These are phyloP conservation scores for Alectoris magna DNA, from an alignment of 2,797 vertebrate genomes.

Conservation along the genomic window DNA sequence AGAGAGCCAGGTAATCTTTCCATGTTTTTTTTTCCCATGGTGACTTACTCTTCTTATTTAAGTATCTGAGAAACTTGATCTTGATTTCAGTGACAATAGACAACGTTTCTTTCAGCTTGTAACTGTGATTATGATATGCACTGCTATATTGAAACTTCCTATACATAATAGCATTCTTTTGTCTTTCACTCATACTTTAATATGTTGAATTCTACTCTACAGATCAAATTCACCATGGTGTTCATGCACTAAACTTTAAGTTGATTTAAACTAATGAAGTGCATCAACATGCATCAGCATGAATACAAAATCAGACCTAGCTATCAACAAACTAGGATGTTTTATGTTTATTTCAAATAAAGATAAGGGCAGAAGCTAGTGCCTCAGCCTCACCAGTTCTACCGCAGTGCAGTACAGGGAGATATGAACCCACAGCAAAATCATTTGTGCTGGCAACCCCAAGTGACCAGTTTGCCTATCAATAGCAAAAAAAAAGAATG, in stretches of 20 bases:
- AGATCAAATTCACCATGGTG: neutral
- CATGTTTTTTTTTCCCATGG: neutral
- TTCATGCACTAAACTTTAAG: neutral
- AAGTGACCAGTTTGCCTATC: neutral
- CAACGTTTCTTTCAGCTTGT: neutral
- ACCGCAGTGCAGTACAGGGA: neutral
- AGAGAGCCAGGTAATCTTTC: slow-evolving; percentile 28
- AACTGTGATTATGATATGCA: neutral
- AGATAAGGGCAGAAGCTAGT: neutral
- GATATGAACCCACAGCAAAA: neutral
- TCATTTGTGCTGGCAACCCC: neutral
- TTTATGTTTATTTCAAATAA: neutral
- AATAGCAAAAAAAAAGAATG: neutral
- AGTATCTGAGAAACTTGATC: slow-evolving; percentile 9
- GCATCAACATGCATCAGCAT: neutral
- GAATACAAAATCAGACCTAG: neutral
- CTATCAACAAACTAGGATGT: neutral
- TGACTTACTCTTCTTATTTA: slow-evolving; percentile 20
- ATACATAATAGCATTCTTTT: neutral
- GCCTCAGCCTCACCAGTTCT: neutral
- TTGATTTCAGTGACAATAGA: neutral
- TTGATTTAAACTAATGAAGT: neutral
- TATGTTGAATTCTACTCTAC: neutral
- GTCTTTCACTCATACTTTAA: neutral
- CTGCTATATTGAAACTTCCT: neutral